Evolutionary conservation across 2,888 invertebrate genomes (phyloP).

Genomic region (Dichetophora obliterata): DNA sequence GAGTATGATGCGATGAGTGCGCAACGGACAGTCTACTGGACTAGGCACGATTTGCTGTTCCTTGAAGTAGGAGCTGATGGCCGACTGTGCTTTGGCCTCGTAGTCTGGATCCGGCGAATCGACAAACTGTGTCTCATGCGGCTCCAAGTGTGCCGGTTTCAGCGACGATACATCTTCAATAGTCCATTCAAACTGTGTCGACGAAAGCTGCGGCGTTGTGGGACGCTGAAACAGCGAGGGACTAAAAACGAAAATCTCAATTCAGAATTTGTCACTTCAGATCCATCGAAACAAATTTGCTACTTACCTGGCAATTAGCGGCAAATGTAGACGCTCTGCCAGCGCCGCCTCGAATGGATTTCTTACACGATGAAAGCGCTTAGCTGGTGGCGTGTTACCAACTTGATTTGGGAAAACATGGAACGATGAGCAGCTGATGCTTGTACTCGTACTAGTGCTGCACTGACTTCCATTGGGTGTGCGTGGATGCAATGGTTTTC

Average conservation of each 20-base stretch:
- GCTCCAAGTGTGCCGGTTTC: conserved; percentile 75
- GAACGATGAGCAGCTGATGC: conserved; percentile 43
- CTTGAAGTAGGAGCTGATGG: conserved; percentile 71
- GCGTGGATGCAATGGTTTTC: conserved; percentile 53
- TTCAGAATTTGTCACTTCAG: neutral
- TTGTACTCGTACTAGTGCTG: conserved; percentile 34
- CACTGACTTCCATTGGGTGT: conserved; percentile 47
- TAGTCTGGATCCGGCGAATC: conserved; percentile 72
- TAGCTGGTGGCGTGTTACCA: conserved; percentile 72
- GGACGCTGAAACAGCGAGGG: conserved; percentile 67
- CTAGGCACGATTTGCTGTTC: conserved; percentile 69
- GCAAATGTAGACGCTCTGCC: conserved; percentile 74
- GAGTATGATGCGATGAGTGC: conserved; percentile 65
- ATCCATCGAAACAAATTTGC: no score
- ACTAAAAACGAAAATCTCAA: conserved; percentile 49
- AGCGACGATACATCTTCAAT: conserved; percentile 77
- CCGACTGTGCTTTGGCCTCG: conserved; percentile 75
- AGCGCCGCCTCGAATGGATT: conserved; percentile 77
- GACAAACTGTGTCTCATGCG: conserved; percentile 72
- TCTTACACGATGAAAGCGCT: conserved; percentile 72
- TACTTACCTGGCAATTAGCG: conserved; percentile 71
- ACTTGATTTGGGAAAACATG: conserved; percentile 54
- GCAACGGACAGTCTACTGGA: conserved; percentile 66
- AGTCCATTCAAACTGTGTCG: conserved; percentile 76
- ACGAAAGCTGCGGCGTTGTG: conserved; percentile 63